phyloP scores from a whole-genome alignment of 2,113 vertebrate species.

The Anguilla japonica region DNA sequence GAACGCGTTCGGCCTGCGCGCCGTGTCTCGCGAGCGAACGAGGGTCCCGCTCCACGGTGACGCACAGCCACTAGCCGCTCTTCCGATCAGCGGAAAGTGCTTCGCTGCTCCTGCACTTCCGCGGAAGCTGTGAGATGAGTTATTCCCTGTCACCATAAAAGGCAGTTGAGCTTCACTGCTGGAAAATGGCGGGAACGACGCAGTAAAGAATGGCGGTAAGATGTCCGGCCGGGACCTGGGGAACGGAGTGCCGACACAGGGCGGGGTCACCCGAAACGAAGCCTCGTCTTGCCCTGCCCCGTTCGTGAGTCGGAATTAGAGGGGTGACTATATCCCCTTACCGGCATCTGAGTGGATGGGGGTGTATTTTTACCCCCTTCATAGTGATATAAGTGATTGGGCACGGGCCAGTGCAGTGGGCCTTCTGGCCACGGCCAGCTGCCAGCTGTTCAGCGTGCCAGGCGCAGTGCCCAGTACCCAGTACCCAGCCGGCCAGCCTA shows the following conservation, averaged over 20 bases:
- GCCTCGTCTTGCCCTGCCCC: background rate
- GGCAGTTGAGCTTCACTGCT: too few relatives aligned
- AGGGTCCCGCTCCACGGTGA: too few relatives aligned
- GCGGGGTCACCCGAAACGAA: too few relatives aligned
- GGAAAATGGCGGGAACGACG: too few relatives aligned
- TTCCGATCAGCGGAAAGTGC: too few relatives aligned
- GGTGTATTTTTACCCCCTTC: conserved; percentile 4
- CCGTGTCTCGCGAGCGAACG: too few relatives aligned
- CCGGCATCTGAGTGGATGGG: background rate
- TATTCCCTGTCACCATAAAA: too few relatives aligned
- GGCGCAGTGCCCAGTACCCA: background rate
- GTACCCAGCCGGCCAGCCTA: background rate
- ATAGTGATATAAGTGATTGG: conserved; percentile 13
- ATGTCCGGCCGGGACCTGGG: background rate
- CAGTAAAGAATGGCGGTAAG: too few relatives aligned
- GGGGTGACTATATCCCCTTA: background rate
- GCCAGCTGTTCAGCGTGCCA: conserved; percentile 11
- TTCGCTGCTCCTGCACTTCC: too few relatives aligned
- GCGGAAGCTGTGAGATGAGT: too few relatives aligned
- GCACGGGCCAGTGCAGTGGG: conserved; percentile 1
- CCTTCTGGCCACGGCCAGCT: background rate
- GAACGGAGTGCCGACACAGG: background rate
- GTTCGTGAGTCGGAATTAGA: background rate
- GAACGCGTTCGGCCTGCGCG: too few relatives aligned
- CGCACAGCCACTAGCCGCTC: too few relatives aligned